Percentiles rank a stretch among this genome's conserved stretches.
Evolutionary conservation across 2,113 vertebrate genomes (phyloP).

Genomic region (Vireo altiloquus): DNA sequence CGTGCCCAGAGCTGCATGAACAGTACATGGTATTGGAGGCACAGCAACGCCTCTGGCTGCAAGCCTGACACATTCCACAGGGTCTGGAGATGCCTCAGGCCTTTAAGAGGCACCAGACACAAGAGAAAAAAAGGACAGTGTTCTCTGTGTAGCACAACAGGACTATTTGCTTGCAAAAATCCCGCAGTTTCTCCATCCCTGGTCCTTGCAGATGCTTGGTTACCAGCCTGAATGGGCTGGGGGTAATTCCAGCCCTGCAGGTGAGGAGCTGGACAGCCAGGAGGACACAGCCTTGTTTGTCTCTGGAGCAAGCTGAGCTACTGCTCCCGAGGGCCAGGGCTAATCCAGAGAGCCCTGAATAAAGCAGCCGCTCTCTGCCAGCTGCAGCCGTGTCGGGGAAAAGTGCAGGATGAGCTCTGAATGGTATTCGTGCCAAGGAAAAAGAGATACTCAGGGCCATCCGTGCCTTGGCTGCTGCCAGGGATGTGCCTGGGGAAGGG

Average conservation of each 20-base stretch:
- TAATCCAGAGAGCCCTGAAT: background rate
- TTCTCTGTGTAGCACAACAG: background rate
- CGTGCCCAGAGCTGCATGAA: background rate
- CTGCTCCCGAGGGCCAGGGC: background rate
- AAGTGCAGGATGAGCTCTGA: background rate
- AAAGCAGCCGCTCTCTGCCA: background rate
- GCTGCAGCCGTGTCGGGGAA: background rate
- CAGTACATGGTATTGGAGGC: background rate
- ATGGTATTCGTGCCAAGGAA: background rate
- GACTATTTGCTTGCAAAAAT: background rate
- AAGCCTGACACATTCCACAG: background rate
- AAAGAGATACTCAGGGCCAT: rapidly evolving
- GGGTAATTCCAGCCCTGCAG: background rate
- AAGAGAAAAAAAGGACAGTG: background rate
- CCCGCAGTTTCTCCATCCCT: background rate
- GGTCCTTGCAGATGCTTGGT: constrained; percentile 3
- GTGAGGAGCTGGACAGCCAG: background rate
- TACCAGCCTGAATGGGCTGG: background rate
- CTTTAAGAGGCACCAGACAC: background rate
- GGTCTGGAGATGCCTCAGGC: background rate
- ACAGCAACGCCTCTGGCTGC: background rate
- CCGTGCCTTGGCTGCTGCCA: background rate
- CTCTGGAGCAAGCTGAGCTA: background rate
- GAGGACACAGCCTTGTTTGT: background rate
- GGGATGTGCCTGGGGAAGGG: background rate